Evolutionary conservation across 2,888 invertebrate species (phyloP).

Genomic region (Andrena hattorfiana): DNA sequence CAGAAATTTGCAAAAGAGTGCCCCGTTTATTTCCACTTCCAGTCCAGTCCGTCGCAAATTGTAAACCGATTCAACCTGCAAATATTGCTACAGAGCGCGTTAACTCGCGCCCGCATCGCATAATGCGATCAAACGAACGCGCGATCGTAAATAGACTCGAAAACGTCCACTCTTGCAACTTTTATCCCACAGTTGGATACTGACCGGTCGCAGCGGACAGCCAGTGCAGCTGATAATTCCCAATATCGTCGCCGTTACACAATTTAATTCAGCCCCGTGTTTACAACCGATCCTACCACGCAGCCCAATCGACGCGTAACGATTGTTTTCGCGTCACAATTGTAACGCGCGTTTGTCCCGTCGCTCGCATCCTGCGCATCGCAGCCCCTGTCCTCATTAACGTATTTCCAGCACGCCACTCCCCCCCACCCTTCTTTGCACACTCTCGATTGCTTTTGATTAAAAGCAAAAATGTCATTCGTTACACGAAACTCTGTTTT

Average conservation of each 20-base stretch:
- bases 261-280: conserved; percentile 3
- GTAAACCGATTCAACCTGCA: not conserved
- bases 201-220: not conserved
- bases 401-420: not conserved
- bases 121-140: not conserved
- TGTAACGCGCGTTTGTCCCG: not conserved
- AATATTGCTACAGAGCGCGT: not conserved
- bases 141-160: not conserved
- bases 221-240: not conserved
- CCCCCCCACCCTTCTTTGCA: not conserved
- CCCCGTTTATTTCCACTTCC: not conserved
- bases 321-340: conserved; percentile 18
- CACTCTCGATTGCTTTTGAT: not conserved
- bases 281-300: not conserved
- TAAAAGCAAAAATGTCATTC: not conserved
- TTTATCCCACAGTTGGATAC: not conserved
- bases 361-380: not conserved
- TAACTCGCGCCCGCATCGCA: not conserved
- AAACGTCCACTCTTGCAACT: conserved; percentile 3
- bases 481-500: not conserved
- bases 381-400: not conserved
- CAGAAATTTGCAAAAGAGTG: too few species aligned
- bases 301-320: not conserved
- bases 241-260: conserved; percentile 14
- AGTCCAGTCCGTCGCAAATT: not conserved